A percentile compares a stretch with the other conserved stretches of the same genome.
phyloP scores from a whole-genome alignment of 2,797 vertebrate genomes.

The Ara ararauna region DNA sequence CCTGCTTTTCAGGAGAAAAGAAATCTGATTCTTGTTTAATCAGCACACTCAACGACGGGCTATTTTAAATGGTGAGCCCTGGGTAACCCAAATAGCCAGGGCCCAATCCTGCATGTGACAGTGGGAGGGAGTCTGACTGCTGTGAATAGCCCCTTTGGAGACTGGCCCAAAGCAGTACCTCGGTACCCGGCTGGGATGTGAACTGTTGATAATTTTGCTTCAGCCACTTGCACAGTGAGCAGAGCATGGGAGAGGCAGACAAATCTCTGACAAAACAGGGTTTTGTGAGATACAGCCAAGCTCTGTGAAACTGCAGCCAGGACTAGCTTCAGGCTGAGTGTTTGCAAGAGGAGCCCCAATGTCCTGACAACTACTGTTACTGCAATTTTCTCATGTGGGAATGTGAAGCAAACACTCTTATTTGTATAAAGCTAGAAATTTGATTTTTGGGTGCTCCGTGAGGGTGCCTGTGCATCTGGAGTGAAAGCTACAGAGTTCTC shows the following conservation, averaged over 20 bases:
- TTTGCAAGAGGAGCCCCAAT: background rate
- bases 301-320: background rate
- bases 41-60: background rate
- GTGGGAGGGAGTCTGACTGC: accelerated
- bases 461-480: background rate
- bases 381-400: background rate
- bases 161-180: background rate
- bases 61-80: background rate
- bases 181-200: accelerated
- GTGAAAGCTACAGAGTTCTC: background rate
- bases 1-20: background rate
- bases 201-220: background rate
- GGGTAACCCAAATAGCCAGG: background rate
- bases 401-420: background rate
- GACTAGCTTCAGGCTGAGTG: accelerated
- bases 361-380: background rate
- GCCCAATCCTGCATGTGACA: background rate
- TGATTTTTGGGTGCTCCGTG: background rate
- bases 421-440: background rate
- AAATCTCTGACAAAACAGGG: background rate
- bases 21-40: background rate
- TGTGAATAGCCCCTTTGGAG: background rate
- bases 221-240: background rate
- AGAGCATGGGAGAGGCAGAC: accelerated
- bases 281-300: background rate